A percentile compares a stretch with the other conserved stretches of the same genome.
Conservation (phyloP, 2,797 vertebrate genomes). For the Poliocrania exsul region DNA sequence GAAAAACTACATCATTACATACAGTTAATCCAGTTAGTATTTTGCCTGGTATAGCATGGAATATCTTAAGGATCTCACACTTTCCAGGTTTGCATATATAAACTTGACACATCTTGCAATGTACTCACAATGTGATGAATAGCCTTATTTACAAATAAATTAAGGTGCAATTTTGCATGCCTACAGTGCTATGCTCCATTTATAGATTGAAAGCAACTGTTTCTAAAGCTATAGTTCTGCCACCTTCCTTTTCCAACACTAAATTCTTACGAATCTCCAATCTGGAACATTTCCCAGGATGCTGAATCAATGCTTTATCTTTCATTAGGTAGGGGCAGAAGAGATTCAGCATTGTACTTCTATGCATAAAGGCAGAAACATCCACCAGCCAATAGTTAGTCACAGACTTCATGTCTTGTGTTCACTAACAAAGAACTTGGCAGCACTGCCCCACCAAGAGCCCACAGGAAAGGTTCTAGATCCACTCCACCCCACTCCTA, state of each 20-base stretch:
- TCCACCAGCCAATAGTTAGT: not conserved
- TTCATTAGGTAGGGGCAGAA: not conserved
- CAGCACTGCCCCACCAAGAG: not conserved
- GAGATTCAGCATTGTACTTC: not conserved
- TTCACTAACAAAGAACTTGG: not conserved
- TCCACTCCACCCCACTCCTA: not conserved
- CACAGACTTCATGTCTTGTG: fast-evolving
- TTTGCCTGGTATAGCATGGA: not conserved
- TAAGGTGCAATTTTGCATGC: not conserved
- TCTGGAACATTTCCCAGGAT: not conserved
- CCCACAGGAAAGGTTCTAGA: not conserved
- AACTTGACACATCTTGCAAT: not conserved
- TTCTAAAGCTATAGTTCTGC: not conserved
- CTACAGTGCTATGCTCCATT: not conserved
- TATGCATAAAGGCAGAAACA: not conserved
- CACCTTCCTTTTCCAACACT: not conserved
- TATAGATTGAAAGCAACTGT: not conserved
- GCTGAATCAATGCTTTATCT: not conserved
- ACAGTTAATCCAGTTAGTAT: not conserved
- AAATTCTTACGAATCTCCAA: not conserved
- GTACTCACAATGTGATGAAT: not conserved
- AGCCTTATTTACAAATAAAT: not conserved
- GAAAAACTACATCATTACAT: not conserved
- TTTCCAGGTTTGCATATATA: not conserved
- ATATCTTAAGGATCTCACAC: not conserved